Percentiles rank a stretch among this genome's conserved stretches.
These are phyloP conservation scores for Bhutanitis thaidina DNA, from an alignment of 2,888 invertebrate genomes.

Conservation along the genomic window DNA sequence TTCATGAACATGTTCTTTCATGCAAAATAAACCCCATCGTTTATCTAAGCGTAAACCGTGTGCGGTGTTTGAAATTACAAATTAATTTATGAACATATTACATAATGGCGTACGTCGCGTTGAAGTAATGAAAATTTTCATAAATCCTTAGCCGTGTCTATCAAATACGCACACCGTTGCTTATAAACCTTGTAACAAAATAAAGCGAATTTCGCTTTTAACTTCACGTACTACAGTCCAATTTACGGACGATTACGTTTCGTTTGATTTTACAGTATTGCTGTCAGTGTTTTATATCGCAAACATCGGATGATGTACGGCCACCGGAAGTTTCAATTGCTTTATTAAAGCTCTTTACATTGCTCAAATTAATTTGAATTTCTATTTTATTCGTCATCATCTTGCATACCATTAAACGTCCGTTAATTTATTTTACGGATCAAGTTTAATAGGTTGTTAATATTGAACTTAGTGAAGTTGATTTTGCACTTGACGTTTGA, in stretches of 20 bases:
- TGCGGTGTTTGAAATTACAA: not conserved
- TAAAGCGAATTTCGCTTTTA: slow-evolving; percentile 2
- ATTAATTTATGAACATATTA: not conserved
- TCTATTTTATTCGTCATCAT: slow-evolving; percentile 25
- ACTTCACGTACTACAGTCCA: not conserved
- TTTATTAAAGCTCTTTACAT: slow-evolving; percentile 47
- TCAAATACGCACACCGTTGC: slow-evolving; percentile 4
- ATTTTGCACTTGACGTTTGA: too few relatives aligned
- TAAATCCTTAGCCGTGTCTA: slow-evolving; percentile 8
- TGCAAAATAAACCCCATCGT: too few relatives aligned
- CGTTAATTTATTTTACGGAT: not conserved
- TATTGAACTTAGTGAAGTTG: too few relatives aligned
- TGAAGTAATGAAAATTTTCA: slow-evolving; percentile 10
- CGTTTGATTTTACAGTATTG: not conserved
- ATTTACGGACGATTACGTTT: not conserved
- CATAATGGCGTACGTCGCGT: not conserved
- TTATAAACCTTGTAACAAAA: not conserved
- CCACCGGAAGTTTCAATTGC: slow-evolving; percentile 60
- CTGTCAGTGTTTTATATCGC: slow-evolving; percentile 11
- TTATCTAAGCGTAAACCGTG: not conserved
- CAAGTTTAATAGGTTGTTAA: too few relatives aligned
- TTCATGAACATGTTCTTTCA: too few relatives aligned
- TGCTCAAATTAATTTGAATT: slow-evolving; percentile 42
- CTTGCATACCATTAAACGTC: slow-evolving; percentile 15
- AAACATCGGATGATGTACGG: slow-evolving; percentile 26